Evolutionary conservation across 1,140 invertebrate genomes (phyloP), one percentile per base, ranked within the genome.

Genomic region (Lordiphosa mommai): DNA sequence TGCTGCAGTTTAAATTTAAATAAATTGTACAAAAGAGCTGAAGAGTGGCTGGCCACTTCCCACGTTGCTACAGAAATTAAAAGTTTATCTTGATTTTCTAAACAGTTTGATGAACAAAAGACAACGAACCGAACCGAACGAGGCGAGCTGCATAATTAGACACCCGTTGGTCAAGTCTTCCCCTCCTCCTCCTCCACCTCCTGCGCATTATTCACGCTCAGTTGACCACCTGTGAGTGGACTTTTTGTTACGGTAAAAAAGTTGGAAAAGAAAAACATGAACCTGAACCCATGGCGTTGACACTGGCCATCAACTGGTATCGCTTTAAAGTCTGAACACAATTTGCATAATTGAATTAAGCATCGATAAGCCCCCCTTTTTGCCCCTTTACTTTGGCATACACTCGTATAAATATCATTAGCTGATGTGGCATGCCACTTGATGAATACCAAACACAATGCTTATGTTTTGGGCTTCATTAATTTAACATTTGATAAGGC

Each of bases 331-430:
- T 23, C 20, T 27, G 27, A 12, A 43, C 20, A 10, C 47, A 84
- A 84, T 84, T 84, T 77, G 55, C 77, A 84, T 84, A 84, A 84
- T 84, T 84, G 68, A 72, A 63, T 84, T 72, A 84, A 84, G 77
- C 64, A 77, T 72, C 67, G 77, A 84, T 84, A 84, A 84, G 77
- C 71, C 51, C 63, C 64, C 48, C 48, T 65, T 50, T 65, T 63
- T 61, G 30, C 53, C 33, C 38, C 27, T 9, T 38, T n/a, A 36
- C 29, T 9, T 8, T 29, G n/a, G 14, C 33, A 30, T 72, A 53
- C 69, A 65, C 50, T 27, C 33, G 61, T 2, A 23, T 23, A 23
- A 23, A 61, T 76, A 77, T 72, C 66, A 76, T 77, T 72, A 61
- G 63, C 58, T 65, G 52, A 29, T 38, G 38, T 73, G 52, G 51